Base-by-base conservation (phyloP, 2,888 invertebrate species). In the Spodoptera exigua region DNA sequence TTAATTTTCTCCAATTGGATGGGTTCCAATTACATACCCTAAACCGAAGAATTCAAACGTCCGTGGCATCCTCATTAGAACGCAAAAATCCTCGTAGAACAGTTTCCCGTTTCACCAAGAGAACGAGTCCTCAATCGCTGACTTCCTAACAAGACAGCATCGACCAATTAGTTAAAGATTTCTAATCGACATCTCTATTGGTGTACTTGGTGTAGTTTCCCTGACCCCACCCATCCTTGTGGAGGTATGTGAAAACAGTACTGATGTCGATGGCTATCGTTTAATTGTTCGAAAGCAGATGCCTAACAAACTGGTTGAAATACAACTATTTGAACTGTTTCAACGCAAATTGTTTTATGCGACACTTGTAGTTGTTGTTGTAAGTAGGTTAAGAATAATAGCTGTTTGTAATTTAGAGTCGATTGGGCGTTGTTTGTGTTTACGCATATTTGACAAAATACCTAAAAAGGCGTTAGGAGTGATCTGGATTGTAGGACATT, bases 231-330 rank as follows among this genome's bases (percentile, higher is more conserved):
- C 62, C 65, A 67, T 69, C 69, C 63, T 54, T 59, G 56, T 36
- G 54, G 55, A 58, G 64, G 70, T 63, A 80, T 81, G 82, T 80
- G 85, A 84, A 86, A 85, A 61, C 67, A 16, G 18, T 27, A 9
- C 27, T 9, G 27, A 7, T 63, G 62, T 63, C 74, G 77, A 78
- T 79, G 55, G 74, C 74, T 76, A 83, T 81, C 80, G 78, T 81
- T 86, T 91, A 92, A 91, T 92, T 90, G 90, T 89, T 89, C 85
- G 91, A 92, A 90, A 92, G 92, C 87, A 87, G 84, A 87, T 89
- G 78, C 78, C 78, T 52, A 45, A 55, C 55, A 66, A 48, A 75
- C 74, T 70, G 61, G 70, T 70, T 61, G 48, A 46, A 52, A 39
- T n/a, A 16, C 10, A 32, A 34, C 17, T 27, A 27, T 27, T 27